Evolutionary conservation across 2,888 invertebrate species (phyloP).

Genomic region (Agrochola circellaris): DNA sequence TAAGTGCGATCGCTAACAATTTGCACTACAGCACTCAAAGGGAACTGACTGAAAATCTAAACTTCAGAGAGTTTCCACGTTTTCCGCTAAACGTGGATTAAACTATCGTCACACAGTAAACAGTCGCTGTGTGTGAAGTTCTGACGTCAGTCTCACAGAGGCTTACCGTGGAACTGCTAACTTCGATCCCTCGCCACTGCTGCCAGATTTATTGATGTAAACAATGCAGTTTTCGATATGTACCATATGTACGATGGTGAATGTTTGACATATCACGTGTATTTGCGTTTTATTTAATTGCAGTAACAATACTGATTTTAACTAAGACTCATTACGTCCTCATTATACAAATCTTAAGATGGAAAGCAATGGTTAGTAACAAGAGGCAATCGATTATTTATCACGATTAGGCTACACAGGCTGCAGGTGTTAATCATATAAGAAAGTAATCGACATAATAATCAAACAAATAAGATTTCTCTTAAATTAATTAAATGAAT

Average conservation of each 20-base stretch:
- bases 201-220: constrained; percentile 43
- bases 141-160: constrained; percentile 23
- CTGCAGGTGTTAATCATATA: background rate
- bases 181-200: constrained; percentile 47
- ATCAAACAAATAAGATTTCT: constrained; percentile 2
- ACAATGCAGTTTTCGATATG: constrained; percentile 35
- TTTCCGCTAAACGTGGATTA: background rate
- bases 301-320: background rate
- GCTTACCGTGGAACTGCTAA: constrained; percentile 12
- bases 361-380: background rate
- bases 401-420: too few relatives aligned
- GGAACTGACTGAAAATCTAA: background rate
- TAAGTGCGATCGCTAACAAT: background rate
- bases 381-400: background rate
- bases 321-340: background rate
- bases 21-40: background rate
- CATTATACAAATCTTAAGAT: background rate
- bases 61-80: constrained; percentile 1
- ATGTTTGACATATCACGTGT: constrained; percentile 11
- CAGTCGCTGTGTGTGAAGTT: background rate
- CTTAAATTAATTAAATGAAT: background rate
- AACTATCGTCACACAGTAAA: constrained; percentile 18
- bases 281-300: background rate
- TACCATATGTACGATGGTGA: background rate
- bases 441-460: background rate